Percentiles rank a stretch among this genome's conserved stretches.
Evolutionary conservation across 2,888 invertebrate species (phyloP).

Genomic region (Doris montereyensis): DNA sequence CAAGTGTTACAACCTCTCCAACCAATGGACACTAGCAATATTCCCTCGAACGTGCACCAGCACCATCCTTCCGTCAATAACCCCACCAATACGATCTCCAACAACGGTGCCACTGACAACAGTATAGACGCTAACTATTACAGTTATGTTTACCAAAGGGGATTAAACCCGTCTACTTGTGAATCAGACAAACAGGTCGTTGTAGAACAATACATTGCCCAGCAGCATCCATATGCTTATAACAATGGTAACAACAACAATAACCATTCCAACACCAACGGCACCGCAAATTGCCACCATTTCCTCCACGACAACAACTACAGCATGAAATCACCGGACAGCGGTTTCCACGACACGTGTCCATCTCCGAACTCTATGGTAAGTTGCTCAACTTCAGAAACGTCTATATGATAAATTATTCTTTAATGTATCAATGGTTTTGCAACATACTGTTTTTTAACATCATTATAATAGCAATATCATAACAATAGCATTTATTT

Average conservation of each 20-base stretch:
- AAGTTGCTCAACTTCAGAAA: too few species aligned
- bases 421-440: too few species aligned
- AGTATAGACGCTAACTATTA: slow-evolving; percentile 3
- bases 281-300: background rate
- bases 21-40: slow-evolving; percentile 14
- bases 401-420: too few species aligned
- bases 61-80: slow-evolving; percentile 14
- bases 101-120: slow-evolving; percentile 12
- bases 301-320: slow-evolving; percentile 40
- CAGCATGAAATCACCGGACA: slow-evolving; percentile 61
- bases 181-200: slow-evolving; percentile 43
- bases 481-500: too few species aligned
- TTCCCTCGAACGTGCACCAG: too few species aligned
- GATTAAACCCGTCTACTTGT: background rate
- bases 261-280: slow-evolving; percentile 42
- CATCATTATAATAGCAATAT: too few species aligned
- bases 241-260: slow-evolving; percentile 39
- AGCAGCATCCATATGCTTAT: slow-evolving; percentile 49
- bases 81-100: background rate
- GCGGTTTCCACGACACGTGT: slow-evolving; percentile 66
- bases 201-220: slow-evolving; percentile 57
- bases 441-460: too few species aligned
- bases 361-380: slow-evolving; percentile 51
- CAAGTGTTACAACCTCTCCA: slow-evolving; percentile 48
- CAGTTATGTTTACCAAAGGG: slow-evolving; percentile 6